These are phyloP conservation scores for Bedellia somnulentella DNA, from an alignment of 2,888 invertebrate genomes.

Conservation along the genomic window DNA sequence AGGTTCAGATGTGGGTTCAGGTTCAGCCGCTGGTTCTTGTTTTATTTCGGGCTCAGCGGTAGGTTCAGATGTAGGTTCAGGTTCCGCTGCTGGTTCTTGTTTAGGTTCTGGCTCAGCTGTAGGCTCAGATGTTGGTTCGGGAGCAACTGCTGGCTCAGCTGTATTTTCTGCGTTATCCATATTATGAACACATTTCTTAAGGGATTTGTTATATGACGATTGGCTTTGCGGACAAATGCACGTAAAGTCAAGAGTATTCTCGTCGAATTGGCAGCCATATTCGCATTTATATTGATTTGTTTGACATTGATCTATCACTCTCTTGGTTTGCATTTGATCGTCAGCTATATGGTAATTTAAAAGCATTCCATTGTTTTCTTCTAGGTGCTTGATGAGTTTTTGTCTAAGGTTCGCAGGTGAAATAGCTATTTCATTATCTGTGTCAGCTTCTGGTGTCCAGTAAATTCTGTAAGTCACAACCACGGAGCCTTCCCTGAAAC, in stretches of 20 bases:
- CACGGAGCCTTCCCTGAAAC: conserved; percentile 66
- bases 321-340: conserved; percentile 30
- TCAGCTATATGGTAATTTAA: conserved; percentile 53
- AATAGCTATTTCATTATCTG: conserved; percentile 45
- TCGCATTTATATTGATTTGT: conserved; percentile 68
- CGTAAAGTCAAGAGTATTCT: conserved; percentile 60
- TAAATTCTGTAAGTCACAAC: conserved; percentile 67
- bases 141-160: conserved; percentile 8
- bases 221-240: conserved; percentile 66
- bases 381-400: conserved; percentile 49
- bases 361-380: conserved; percentile 52
- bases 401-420: conserved; percentile 41
- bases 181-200: conserved; percentile 45
- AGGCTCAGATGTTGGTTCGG: conserved; percentile 12
- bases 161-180: conserved; percentile 18
- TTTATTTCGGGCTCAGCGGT: conserved; percentile 17
- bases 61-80: conserved; percentile 17
- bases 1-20: conserved; percentile 14
- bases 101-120: conserved; percentile 6
- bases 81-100: conserved; percentile 12
- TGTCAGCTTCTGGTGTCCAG: conserved; percentile 43
- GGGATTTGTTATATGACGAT: conserved; percentile 27
- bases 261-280: conserved; percentile 68
- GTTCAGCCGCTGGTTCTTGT: conserved; percentile 15
- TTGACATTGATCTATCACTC: conserved; percentile 67